These are phyloP conservation scores for Leptopilina clavipes DNA, from an alignment of 1,140 invertebrate species.

Conservation along the genomic window DNA sequence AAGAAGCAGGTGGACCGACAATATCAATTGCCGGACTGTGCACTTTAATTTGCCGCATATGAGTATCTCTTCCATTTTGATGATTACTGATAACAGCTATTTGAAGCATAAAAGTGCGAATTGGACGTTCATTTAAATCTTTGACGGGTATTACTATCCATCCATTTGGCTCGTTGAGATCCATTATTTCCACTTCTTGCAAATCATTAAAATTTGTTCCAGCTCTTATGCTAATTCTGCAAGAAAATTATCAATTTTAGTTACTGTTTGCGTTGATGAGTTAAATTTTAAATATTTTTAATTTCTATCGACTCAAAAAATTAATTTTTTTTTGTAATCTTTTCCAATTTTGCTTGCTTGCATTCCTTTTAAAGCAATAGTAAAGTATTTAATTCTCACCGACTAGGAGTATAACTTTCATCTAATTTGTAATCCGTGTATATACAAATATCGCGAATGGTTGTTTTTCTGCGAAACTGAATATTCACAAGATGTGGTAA, in stretches of 20 bases:
- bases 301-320: no score
- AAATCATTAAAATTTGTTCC: constrained; percentile 98
- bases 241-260: constrained; percentile 37
- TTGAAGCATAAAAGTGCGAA: constrained; percentile 97
- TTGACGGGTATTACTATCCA: constrained; percentile 96
- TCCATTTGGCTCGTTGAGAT: constrained; percentile 94
- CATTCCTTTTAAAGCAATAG: neutral
- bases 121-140: constrained; percentile 89
- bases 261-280: no score
- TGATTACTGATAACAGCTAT: constrained; percentile 98
- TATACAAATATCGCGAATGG: constrained; percentile 95
- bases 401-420: constrained; percentile 98
- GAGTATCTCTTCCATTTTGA: constrained; percentile 98
- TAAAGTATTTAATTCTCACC: constrained; percentile 68
- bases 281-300: no score
- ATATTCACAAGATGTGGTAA: constrained; percentile 98
- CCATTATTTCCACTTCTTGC: constrained; percentile 96
- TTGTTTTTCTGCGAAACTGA: constrained; percentile 96
- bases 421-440: constrained; percentile 99
- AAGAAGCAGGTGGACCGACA: constrained; percentile 81
- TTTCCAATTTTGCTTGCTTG: no score
- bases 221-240: constrained; percentile 92
- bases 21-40: constrained; percentile 91
- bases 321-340: no score
- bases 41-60: constrained; percentile 97